phyloP scores from a whole-genome alignment of 2,797 vertebrate genomes.

The Squalus acanthias region DNA sequence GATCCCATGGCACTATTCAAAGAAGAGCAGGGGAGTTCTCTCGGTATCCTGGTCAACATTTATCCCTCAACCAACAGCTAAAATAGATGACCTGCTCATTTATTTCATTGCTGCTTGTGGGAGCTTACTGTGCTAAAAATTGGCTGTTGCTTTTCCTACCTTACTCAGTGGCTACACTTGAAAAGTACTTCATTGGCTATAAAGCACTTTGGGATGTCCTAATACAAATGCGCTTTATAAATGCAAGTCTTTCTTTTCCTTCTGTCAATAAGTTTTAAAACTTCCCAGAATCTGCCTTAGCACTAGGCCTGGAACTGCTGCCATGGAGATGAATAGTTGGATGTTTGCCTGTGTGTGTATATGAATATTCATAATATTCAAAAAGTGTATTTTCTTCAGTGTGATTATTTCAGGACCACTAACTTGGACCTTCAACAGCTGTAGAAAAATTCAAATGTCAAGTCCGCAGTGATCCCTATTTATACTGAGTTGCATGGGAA shows the following conservation, averaged over 20 bases:
- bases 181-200: neutral
- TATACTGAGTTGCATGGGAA: conserved; percentile 21
- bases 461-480: neutral
- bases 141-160: neutral
- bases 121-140: neutral
- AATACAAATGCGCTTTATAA: neutral
- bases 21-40: too few species aligned
- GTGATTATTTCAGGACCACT: neutral
- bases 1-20: too few species aligned
- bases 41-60: too few species aligned
- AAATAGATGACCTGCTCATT: too few species aligned
- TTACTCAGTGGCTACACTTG: too few species aligned
- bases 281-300: neutral
- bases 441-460: conserved; percentile 26
- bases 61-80: too few species aligned
- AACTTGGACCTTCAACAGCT: neutral
- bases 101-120: too few species aligned
- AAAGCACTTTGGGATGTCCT: neutral
- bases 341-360: conserved; percentile 5
- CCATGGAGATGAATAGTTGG: neutral
- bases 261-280: neutral
- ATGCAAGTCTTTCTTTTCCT: neutral
- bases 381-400: neutral
- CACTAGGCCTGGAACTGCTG: neutral
- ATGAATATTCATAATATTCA: conserved; percentile 31